A percentile compares a stretch with the other conserved stretches of the same genome.
Evolutionary conservation across 1,140 invertebrate species (phyloP).

Genomic region (Leptinotarsa undecemlineata): DNA sequence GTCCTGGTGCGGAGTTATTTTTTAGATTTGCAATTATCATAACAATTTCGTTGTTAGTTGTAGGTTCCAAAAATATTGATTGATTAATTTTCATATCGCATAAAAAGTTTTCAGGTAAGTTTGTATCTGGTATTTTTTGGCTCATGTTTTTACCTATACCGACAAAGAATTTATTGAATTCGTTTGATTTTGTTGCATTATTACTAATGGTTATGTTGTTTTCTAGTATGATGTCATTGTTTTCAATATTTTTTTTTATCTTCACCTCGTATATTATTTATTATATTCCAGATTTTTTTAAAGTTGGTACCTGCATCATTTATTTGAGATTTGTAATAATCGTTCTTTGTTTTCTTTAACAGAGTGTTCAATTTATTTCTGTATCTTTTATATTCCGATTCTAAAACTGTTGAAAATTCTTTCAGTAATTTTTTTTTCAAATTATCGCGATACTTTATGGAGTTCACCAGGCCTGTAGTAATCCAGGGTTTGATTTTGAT

Average conservation of each 20-base stretch:
- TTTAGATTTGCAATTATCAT: too few species aligned
- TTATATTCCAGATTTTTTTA: conserved; percentile 16
- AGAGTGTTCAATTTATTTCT: conserved; percentile 14
- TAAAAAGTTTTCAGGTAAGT: too few species aligned
- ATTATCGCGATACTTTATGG: background rate
- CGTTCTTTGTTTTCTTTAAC: conserved; percentile 8
- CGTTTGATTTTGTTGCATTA: too few species aligned
- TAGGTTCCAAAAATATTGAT: too few species aligned
- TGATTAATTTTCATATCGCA: too few species aligned
- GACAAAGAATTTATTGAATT: too few species aligned
- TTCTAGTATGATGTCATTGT: background rate
- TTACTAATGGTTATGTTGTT: too few species aligned
- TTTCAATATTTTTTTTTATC: conserved; percentile 6
- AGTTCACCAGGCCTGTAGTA: conserved; percentile 6
- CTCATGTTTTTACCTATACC: too few species aligned
- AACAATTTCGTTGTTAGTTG: too few species aligned
- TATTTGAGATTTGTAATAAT: conserved; percentile 11
- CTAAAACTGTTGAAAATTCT: conserved; percentile 3
- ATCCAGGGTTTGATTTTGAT: conserved; percentile 15
- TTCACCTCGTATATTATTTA: conserved; percentile 2
- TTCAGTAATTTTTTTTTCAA: background rate
- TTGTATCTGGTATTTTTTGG: too few species aligned
- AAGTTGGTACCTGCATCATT: conserved; percentile 8
- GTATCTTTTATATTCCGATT: conserved; percentile 11
- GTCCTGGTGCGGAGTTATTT: too few species aligned